Evolutionary conservation across 2,888 invertebrate species (phyloP).

Genomic region (Platypus cylindrus): DNA sequence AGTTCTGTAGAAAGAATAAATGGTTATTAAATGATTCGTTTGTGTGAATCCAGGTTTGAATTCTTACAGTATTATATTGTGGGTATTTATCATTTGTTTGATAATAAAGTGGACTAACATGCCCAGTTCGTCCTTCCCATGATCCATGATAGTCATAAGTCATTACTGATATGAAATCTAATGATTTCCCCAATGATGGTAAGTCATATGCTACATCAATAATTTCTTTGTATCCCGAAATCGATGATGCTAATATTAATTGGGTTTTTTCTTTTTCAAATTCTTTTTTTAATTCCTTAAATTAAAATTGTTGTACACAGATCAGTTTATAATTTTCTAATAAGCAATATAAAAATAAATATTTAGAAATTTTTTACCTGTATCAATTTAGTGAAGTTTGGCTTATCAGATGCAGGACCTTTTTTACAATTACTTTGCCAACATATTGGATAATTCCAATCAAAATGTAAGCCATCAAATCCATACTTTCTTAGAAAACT

Average conservation of each 20-base stretch:
- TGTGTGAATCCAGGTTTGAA: too few relatives aligned
- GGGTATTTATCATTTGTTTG: conserved; percentile 53
- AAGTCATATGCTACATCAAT: conserved; percentile 79
- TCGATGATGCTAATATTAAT: conserved; percentile 66
- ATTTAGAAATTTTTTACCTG: conserved; percentile 38
- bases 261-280: conserved; percentile 48
- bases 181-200: conserved; percentile 49
- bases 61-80: conserved; percentile 62
- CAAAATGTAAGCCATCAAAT: conserved; percentile 79
- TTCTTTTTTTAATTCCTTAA: conserved; percentile 50
- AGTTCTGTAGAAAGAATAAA: conserved; percentile 49
- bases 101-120: conserved; percentile 65
- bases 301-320: not conserved
- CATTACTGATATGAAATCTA: conserved; percentile 76
- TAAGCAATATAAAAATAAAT: not conserved
- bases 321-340: not conserved
- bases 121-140: conserved; percentile 72
- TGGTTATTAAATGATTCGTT: too few relatives aligned
- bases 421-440: conserved; percentile 84
- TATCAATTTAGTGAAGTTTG: conserved; percentile 64
- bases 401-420: conserved; percentile 64
- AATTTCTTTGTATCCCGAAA: conserved; percentile 85
- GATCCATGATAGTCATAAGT: conserved; percentile 81
- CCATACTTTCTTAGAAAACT: conserved; percentile 60
- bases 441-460: conserved; percentile 91